Evolutionary conservation across 2,113 vertebrate genomes (phyloP), one percentile per base, ranked within the genome.

Genomic region (Colius striatus): DNA sequence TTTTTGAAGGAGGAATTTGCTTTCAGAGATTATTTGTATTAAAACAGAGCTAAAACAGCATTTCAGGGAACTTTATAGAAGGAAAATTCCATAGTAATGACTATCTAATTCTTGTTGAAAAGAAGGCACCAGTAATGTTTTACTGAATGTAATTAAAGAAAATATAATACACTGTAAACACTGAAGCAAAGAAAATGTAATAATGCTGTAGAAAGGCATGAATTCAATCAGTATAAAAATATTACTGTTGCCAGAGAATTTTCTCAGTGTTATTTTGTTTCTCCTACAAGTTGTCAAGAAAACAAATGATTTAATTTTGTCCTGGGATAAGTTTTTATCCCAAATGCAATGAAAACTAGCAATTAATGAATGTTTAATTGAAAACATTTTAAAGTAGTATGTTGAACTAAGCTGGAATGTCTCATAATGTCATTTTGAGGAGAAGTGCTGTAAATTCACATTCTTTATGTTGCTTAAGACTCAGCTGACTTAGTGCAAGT

Each of bases 251-350:
- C 36, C 85, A 13, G 27, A 50, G 55, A 34, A 47, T 65, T 63
- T 79, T 90, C 50, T 66, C 47, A 41, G 2, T 61, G 63, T 25
- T 91, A 8, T 50, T 87, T 48, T 88, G 10, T 68, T 70, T 21
- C 45, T 93, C 29, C 53, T 65, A 10, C 30, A 63, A 71, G 19
- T 47, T 84, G 27, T 83, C 66, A 75, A 51, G 82, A 90, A 50
- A 92, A 87, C 13, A 72, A 55, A 87, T 71, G 6, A 72, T 22
- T 68, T 79, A 66, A 84, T 91, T 95, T 94, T 94, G 61, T 63
- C 48, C 82, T 72, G 79, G 57, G 45, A 34, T 75, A n/a, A 32
- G 27, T 78, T 87, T 67, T 17, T 67, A 38, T 77, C 51, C 19
- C 36, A 54, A 87, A 47, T 25, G 19, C 47, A 67, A 4, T 22